Percentiles rank a stretch among this genome's conserved stretches.
These are phyloP conservation scores for Andrena chrysosceles DNA, from an alignment of 2,888 invertebrate genomes.

Conservation along the genomic window DNA sequence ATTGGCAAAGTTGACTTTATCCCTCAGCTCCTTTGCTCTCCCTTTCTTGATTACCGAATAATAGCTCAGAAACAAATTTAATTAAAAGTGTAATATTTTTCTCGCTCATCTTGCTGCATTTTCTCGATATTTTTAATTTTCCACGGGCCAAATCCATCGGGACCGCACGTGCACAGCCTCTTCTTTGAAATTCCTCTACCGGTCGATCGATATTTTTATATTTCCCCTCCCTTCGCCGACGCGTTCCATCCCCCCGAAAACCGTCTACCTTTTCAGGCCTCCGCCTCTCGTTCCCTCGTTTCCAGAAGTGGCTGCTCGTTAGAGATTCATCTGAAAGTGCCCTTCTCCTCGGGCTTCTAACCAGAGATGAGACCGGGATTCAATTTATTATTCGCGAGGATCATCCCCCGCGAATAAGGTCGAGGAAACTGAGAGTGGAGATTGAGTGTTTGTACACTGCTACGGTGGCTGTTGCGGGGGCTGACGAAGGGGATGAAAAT, in stretches of 20 bases:
- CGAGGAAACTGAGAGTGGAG: constrained; percentile 57
- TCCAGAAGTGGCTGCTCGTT: constrained; percentile 58
- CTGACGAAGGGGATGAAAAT: background rate
- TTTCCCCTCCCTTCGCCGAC: background rate
- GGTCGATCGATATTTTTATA: constrained; percentile 32
- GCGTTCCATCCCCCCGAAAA: background rate
- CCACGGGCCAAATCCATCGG: background rate
- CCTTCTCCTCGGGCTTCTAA: constrained; percentile 43
- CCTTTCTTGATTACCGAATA: background rate
- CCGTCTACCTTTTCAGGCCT: constrained; percentile 28
- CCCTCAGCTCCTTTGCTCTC: no score
- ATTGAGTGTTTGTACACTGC: constrained; percentile 23
- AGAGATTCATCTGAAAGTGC: constrained; percentile 61
- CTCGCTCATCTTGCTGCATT: no score
- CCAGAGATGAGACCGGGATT: constrained; percentile 64
- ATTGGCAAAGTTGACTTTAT: no score
- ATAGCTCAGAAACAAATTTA: background rate
- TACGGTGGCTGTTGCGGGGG: background rate
- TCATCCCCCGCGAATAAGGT: constrained; percentile 58
- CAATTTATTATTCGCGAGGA: constrained; percentile 67
- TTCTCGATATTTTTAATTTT: background rate
- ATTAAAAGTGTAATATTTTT: no score
- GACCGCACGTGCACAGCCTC: background rate
- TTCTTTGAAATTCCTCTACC: background rate
- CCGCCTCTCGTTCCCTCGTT: constrained; percentile 31